Base-by-base conservation (phyloP, 2,113 vertebrate species). In the Embiotoca jacksoni region DNA sequence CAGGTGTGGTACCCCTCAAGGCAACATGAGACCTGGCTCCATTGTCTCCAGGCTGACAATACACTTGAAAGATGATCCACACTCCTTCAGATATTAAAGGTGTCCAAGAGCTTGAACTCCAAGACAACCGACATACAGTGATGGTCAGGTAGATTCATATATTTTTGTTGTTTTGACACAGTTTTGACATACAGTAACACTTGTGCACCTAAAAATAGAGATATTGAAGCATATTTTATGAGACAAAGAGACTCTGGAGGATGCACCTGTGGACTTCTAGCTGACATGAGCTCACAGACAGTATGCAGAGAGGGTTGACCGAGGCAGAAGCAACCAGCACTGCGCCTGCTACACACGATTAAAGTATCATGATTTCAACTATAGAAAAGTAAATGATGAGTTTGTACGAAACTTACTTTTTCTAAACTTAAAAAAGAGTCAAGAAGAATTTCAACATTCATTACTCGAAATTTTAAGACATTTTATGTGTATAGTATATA, bases 1-100 rank as follows among this genome's bases (percentile, higher is more conserved):
- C 93, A 93, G 92, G 90, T 94, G 91, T 78, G 30, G 58, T 36
- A 3, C 71, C 73, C 72, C 77, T 71, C 36, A 33, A 47, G 70
- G 90, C 84, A 91, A 91, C 70, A 67, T 89, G 91, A 94, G 78
- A 84, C 80, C 49, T 35, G 52, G 55, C 14, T 57, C 78, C 69
- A 84, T 89, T 91, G 88, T 92, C 60, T 67, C 36, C 65, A 52
- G 23, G 75, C 15, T 72, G 39, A 71, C 73, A 78, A 74, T 57
- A 11, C 16, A 65, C 16, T 31, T 49, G 79, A 70, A 88, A 79
- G 49, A 47, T 33, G 62, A 88, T 56, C 55, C 56, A 30, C 6
- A 39, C 14, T 46, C 30, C 7, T 23, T 4, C n/a, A 59, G 32
- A 52, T 71, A 58, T 64, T 54, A 46, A 69, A 63, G 31, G 37